Percentiles rank a stretch among this genome's conserved stretches.
phyloP scores from a whole-genome alignment of 1,140 invertebrate species.

The Nymphalis io region DNA sequence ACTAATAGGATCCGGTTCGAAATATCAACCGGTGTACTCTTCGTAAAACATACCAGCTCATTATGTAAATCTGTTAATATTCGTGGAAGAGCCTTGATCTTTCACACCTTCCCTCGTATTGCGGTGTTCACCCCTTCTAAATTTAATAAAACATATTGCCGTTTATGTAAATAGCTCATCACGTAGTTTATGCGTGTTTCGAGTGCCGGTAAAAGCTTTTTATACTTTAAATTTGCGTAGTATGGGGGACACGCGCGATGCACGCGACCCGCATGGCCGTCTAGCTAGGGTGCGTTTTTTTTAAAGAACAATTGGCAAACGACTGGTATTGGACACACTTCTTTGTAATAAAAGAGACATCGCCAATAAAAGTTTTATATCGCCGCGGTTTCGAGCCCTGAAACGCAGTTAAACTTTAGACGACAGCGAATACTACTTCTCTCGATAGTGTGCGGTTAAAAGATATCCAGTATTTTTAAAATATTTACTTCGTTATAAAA shows the following conservation, averaged over 20 bases:
- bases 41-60: constrained; percentile 48
- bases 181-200: constrained; percentile 48
- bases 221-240: constrained; percentile 71
- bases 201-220: constrained; percentile 59
- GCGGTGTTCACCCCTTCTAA: constrained; percentile 48
- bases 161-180: constrained; percentile 50
- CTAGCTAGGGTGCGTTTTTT: constrained; percentile 48
- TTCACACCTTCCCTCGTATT: constrained; percentile 61
- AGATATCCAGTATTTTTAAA: constrained; percentile 18
- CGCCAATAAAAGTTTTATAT: constrained; percentile 37
- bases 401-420: constrained; percentile 30
- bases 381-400: constrained; percentile 26
- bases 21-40: constrained; percentile 70
- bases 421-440: constrained; percentile 28
- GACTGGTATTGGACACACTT: constrained; percentile 37
- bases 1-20: constrained; percentile 57
- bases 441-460: constrained; percentile 4
- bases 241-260: constrained; percentile 70
- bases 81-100: constrained; percentile 54
- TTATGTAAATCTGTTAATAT: constrained; percentile 63
- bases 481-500: constrained; percentile 27
- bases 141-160: constrained; percentile 39
- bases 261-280: constrained; percentile 71
- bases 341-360: constrained; percentile 29
- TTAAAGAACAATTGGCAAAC: constrained; percentile 53